Evolutionary conservation across 2,888 invertebrate genomes (phyloP).

Genomic region (Luperina testacea): DNA sequence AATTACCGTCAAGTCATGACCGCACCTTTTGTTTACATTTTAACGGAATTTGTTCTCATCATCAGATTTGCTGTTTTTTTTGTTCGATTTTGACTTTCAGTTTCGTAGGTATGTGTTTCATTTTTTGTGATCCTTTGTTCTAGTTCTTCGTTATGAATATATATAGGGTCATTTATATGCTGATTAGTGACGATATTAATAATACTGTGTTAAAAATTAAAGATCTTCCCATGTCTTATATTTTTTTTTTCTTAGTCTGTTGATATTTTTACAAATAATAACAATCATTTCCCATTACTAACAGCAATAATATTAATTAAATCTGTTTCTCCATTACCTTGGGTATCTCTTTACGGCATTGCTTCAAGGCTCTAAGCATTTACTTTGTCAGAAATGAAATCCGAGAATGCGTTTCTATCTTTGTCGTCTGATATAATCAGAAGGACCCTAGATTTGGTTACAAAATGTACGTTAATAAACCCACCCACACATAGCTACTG

Average conservation of each 20-base stretch:
- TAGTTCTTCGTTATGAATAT: conserved; percentile 1
- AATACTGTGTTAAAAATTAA: background rate
- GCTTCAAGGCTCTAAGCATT: conserved; percentile 60
- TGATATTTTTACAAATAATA: conserved; percentile 28
- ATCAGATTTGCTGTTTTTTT: conserved; percentile 20
- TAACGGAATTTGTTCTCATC: conserved; percentile 16
- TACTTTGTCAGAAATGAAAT: conserved; percentile 64
- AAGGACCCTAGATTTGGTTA: conserved; percentile 66
- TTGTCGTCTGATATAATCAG: conserved; percentile 61
- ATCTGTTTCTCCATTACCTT: conserved; percentile 53
- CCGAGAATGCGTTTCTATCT: conserved; percentile 65
- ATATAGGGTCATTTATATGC: background rate
- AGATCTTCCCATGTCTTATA: background rate
- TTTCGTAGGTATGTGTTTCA: conserved; percentile 26
- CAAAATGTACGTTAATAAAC: conserved; percentile 62
- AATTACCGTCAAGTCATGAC: conserved; percentile 56
- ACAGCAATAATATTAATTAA: conserved; percentile 49
- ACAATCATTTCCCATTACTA: conserved; percentile 17
- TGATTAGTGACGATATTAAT: background rate
- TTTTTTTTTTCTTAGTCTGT: background rate
- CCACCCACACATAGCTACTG: conserved; percentile 58
- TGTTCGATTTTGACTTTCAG: conserved; percentile 47
- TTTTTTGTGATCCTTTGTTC: conserved; percentile 36
- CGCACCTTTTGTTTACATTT: conserved; percentile 52
- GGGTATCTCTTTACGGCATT: conserved; percentile 58